These are phyloP conservation scores for Eilema sororculum DNA, from an alignment of 2,888 invertebrate genomes.

Conservation along the genomic window DNA sequence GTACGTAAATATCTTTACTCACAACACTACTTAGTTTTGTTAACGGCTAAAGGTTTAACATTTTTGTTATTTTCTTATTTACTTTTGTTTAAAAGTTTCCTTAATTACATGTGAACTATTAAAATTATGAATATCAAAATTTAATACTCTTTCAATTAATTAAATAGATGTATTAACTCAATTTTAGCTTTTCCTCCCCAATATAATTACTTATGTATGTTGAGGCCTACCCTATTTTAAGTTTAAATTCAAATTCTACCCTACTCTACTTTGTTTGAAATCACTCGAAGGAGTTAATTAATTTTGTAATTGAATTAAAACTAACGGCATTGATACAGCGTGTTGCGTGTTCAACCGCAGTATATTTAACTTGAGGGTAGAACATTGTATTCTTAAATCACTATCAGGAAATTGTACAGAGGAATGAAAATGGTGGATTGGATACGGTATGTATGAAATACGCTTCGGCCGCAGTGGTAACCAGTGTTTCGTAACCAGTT, in stretches of 20 bases:
- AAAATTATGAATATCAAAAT: background rate
- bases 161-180: background rate
- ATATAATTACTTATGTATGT: background rate
- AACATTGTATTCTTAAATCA: conserved; percentile 35
- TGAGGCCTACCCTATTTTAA: background rate
- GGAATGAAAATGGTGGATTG: conserved; percentile 24
- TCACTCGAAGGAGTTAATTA: conserved; percentile 35
- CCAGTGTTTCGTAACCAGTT: no score
- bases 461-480: no score
- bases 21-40: no score
- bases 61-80: no score
- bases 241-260: conserved; percentile 14
- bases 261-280: conserved; percentile 25
- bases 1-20: no score
- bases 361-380: conserved; percentile 42
- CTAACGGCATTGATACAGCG: conserved; percentile 44
- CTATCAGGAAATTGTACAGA: conserved; percentile 23
- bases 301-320: conserved; percentile 45
- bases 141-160: background rate
- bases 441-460: background rate
- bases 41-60: no score
- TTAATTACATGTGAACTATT: background rate
- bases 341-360: conserved; percentile 44
- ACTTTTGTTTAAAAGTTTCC: no score
- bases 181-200: background rate